Evolutionary conservation across 1,140 invertebrate species (phyloP).

Genomic region (Cephus cinctus): DNA sequence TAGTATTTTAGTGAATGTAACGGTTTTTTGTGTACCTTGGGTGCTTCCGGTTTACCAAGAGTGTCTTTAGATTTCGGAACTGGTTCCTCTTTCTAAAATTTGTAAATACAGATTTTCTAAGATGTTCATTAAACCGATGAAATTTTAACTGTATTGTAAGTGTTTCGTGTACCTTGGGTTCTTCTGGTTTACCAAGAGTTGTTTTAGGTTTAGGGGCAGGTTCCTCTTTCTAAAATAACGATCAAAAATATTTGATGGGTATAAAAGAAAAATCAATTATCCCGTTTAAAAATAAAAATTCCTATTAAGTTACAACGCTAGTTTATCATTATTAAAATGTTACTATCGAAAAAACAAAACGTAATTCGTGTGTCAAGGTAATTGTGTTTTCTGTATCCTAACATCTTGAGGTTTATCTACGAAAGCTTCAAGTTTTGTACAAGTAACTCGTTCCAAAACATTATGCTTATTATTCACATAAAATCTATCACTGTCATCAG

Average conservation of each 20-base stretch:
- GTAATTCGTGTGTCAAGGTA: too few species aligned
- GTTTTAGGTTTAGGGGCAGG: conserved; percentile 28
- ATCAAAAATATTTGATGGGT: too few species aligned
- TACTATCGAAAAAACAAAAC: too few species aligned
- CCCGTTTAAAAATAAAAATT: too few species aligned
- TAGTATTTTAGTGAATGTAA: too few species aligned
- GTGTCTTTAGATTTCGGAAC: conserved; percentile 26
- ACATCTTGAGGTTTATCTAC: conserved; percentile 16
- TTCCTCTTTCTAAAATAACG: conserved; percentile 37
- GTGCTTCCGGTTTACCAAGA: conserved; percentile 35
- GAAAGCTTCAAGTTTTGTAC: conserved; percentile 14
- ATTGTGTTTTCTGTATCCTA: too few species aligned
- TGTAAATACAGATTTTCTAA: conserved; percentile 1
- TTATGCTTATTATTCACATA: too few species aligned
- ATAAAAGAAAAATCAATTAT: too few species aligned
- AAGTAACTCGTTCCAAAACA: too few species aligned
- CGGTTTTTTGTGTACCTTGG: conserved; percentile 38
- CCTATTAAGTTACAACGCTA: too few species aligned
- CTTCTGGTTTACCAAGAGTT: conserved; percentile 27
- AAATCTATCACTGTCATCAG: too few species aligned
- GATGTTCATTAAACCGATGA: not conserved
- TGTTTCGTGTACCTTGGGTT: conserved; percentile 31
- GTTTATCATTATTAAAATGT: too few species aligned
- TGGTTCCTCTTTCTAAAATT: conserved; percentile 15
- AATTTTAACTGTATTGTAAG: conserved; percentile 1